phyloP scores from a whole-genome alignment of 1,140 invertebrate species.

The Augochlora pura region DNA sequence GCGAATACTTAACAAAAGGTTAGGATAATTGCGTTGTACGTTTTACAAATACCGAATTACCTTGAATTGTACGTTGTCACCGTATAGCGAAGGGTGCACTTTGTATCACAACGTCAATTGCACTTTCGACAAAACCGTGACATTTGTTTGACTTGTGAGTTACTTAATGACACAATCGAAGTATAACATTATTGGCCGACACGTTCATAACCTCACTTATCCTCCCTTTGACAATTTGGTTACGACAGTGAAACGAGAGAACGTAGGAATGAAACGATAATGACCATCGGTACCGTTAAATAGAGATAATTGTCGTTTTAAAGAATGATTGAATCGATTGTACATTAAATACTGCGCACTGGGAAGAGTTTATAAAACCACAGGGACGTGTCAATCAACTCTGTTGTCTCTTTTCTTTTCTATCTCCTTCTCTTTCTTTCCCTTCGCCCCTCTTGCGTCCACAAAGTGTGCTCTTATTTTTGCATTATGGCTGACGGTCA shows the following conservation, averaged over 20 bases:
- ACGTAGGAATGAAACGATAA: not conserved
- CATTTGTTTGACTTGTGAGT: constrained; percentile 21
- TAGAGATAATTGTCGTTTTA: not conserved
- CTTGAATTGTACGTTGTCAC: constrained; percentile 18
- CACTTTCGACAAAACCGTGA: constrained; percentile 18
- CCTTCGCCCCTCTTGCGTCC: not conserved
- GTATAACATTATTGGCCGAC: constrained; percentile 37
- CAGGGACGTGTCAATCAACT: constrained; percentile 43
- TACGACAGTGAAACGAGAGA: not conserved
- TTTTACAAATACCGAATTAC: constrained; percentile 16
- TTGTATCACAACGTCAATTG: constrained; percentile 4
- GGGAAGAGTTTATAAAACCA: constrained; percentile 15
- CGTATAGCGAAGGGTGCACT: not conserved
- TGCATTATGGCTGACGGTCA: constrained; percentile 27
- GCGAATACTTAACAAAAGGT: constrained; percentile 4
- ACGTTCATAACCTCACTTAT: constrained; percentile 53
- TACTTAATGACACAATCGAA: constrained; percentile 39
- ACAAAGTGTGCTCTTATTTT: constrained; percentile 16
- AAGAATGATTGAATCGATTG: not conserved
- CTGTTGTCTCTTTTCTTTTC: constrained; percentile 16
- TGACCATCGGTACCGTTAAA: not conserved
- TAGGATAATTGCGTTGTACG: not conserved
- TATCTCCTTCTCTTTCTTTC: not conserved
- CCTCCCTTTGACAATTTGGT: constrained; percentile 18
- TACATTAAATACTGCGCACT: constrained; percentile 29